Evolutionary conservation across 2,888 invertebrate species (phyloP).

Genomic region (Andrena bicolor): DNA sequence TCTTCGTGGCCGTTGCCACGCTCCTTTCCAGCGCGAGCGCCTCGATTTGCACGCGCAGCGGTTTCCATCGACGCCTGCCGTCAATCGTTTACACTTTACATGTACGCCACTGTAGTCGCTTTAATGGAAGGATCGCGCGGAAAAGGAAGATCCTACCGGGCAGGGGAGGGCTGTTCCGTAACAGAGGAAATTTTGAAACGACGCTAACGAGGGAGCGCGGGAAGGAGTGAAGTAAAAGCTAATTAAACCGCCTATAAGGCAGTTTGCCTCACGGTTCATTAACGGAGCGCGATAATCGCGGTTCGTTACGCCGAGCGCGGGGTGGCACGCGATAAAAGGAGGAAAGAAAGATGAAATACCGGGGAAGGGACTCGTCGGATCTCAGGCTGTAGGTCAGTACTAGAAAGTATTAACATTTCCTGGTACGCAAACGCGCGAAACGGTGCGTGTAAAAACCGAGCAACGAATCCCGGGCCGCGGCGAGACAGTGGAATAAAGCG

Average conservation of each 20-base stretch:
- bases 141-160: neutral
- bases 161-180: slow-evolving; percentile 12
- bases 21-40: slow-evolving; percentile 7
- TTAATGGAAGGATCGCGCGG: neutral
- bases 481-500: no score
- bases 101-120: neutral
- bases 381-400: slow-evolving; percentile 68
- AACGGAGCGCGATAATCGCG: slow-evolving; percentile 12
- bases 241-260: slow-evolving; percentile 18
- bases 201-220: neutral
- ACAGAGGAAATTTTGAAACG: slow-evolving; percentile 21
- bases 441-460: slow-evolving; percentile 71
- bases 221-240: slow-evolving; percentile 24
- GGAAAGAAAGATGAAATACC: neutral
- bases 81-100: neutral
- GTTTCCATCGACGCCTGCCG: neutral
- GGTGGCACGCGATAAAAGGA: neutral
- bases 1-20: slow-evolving; percentile 33
- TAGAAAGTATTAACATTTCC: slow-evolving; percentile 75
- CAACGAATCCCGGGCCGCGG: slow-evolving; percentile 45
- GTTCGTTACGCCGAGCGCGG: neutral
- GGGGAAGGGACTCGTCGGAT: slow-evolving; percentile 28
- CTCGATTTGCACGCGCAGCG: slow-evolving; percentile 21
- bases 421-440: slow-evolving; percentile 63
- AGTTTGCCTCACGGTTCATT: slow-evolving; percentile 15